A percentile compares a stretch with the other conserved stretches of the same genome.
Conservation (phyloP, 64 coral and sea anemone species). For the Hydrozoanthus tunicans region DNA sequence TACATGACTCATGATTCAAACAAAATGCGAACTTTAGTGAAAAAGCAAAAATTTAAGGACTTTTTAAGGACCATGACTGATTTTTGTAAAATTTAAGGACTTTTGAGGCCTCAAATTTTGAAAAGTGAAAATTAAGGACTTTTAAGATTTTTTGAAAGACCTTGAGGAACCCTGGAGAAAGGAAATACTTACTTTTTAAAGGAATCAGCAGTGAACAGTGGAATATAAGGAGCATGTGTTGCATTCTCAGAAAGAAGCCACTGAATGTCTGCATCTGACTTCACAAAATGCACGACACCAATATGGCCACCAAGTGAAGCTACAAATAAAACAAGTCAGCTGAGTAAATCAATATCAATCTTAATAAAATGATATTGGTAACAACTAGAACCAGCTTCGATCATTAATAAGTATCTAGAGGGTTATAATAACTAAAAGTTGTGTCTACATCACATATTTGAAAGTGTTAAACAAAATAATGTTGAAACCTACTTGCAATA, state of each 20-base stretch:
- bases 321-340: constrained; percentile 10
- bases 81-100: too few species aligned
- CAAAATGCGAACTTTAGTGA: too few species aligned
- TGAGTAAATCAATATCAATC: not conserved
- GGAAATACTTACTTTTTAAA: constrained; percentile 75
- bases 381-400: not conserved
- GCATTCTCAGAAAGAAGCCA: constrained; percentile 73
- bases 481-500: too few species aligned
- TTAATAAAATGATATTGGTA: not conserved
- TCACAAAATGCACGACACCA: constrained; percentile 80
- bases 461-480: too few species aligned
- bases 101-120: too few species aligned
- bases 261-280: constrained; percentile 62
- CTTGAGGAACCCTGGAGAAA: not conserved
- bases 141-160: too few species aligned
- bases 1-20: not conserved
- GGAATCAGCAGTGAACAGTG: constrained; percentile 67
- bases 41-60: too few species aligned
- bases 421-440: too few species aligned
- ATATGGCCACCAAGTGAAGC: constrained; percentile 81
- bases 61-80: too few species aligned
- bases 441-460: too few species aligned
- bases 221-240: constrained; percentile 78
- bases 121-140: too few species aligned
- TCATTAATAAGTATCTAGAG: too few species aligned